Evolutionary conservation across 2,888 invertebrate species (phyloP).

Genomic region (Pardosa pseudoannulata): DNA sequence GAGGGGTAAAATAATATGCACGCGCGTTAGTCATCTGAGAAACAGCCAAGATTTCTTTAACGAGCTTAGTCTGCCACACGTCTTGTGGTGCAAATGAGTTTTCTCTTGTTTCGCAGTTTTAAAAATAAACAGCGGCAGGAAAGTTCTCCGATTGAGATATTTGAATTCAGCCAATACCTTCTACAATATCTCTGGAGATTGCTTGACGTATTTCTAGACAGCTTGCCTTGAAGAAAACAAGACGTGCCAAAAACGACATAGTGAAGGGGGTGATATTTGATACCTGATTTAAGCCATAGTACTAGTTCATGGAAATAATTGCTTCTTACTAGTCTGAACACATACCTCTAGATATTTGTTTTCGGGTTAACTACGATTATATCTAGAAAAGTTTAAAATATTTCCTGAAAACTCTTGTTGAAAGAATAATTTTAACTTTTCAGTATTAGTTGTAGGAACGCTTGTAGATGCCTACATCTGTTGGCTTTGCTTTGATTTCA

Average conservation of each 20-base stretch:
- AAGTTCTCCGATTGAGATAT: too few relatives aligned
- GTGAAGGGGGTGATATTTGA: slow-evolving; percentile 51
- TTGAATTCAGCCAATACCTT: slow-evolving; percentile 48
- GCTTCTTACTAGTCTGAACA: too few relatives aligned
- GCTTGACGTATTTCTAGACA: slow-evolving; percentile 25
- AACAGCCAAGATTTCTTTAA: slow-evolving; percentile 4
- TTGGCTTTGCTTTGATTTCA: too few relatives aligned
- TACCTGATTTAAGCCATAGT: not conserved
- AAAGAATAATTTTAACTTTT: too few relatives aligned
- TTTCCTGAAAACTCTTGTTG: too few relatives aligned
- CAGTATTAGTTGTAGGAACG: too few relatives aligned
- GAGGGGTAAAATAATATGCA: too few relatives aligned
- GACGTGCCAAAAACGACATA: slow-evolving; percentile 65
- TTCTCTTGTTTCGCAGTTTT: not conserved
- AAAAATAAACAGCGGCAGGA: too few relatives aligned
- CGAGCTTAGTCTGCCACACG: not conserved
- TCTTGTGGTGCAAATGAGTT: slow-evolving; percentile 11
- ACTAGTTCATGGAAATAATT: slow-evolving; percentile 21
- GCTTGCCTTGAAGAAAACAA: slow-evolving; percentile 16
- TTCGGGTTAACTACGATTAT: too few relatives aligned
- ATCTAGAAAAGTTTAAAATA: too few relatives aligned
- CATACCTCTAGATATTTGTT: too few relatives aligned
- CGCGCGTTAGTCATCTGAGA: not conserved
- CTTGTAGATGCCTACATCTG: too few relatives aligned
- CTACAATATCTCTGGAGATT: slow-evolving; percentile 18